Base-by-base conservation (phyloP, 2,888 invertebrate genomes). In the Cryptophagus acutangulus region DNA sequence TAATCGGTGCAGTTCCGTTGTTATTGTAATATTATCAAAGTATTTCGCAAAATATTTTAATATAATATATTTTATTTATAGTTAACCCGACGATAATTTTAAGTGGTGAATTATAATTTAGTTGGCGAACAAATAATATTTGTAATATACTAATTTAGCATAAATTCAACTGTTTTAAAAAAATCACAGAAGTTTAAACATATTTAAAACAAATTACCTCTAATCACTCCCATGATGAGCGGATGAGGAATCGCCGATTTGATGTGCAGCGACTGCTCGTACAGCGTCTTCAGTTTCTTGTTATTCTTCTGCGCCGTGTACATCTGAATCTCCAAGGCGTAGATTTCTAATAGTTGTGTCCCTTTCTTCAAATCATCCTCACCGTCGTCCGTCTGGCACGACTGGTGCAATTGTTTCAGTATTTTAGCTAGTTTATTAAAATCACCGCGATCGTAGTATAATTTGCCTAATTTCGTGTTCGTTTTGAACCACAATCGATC, bases 171-270 rank as follows among this genome's bases (percentile, higher is more conserved):
- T 24, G 5, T 18, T n/a, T 38, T 38, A 14, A 3, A 18, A 12
- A 13, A 24, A 29, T 16, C 2, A 13, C 2, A 16, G 1, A 24
- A 38, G 13, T 28, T 16, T 29, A 20, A 4, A 31, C 12, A 16
- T 13, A 38, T 15, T 29, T 20, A 8, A 8, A 8, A 20, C 9
- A 33, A 12, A 36, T 66, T 69, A 89, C 89, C 90, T 82, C 96
- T 77, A 46, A 99, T 99, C 18, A 99, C 96, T 9, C 97, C 97
- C 96, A 99, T 96, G 57, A 99, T 99, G 17, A 99, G 76, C 2
- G 99, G 99, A 80, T 99, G 99, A n/a, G 99, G 97, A 66, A 99
- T 99, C 36, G 97, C 99, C 26, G 96, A 95, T 70, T 99, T 99
- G 57, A 99, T 97, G 69, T 96, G 94, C 50, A 99, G 75, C 1